phyloP scores from a whole-genome alignment of 2,797 vertebrate species.

The Zalophus californianus region DNA sequence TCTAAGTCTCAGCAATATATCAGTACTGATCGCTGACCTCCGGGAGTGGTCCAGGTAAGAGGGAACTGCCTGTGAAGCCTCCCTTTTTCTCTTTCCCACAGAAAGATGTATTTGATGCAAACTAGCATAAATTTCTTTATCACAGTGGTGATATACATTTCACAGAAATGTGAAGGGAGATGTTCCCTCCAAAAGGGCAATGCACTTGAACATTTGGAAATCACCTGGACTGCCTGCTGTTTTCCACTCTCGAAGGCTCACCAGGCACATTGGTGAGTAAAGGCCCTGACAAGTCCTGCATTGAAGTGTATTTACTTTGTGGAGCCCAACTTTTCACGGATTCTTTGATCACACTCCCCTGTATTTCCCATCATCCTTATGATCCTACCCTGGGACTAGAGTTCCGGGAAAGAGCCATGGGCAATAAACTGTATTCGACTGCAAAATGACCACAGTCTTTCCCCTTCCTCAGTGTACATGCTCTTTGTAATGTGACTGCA shows the following conservation, averaged over 20 bases:
- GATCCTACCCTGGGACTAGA: not conserved
- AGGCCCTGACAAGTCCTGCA: not conserved
- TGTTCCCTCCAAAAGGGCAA: not conserved
- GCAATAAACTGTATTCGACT: not conserved
- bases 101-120: not conserved
- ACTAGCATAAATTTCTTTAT: too few species aligned
- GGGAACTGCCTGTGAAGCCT: too few species aligned
- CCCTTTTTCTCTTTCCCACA: not conserved
- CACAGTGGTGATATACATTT: not conserved
- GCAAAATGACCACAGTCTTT: rapidly evolving
- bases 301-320: too few species aligned
- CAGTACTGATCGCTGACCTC: not conserved
- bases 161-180: not conserved
- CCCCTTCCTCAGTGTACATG: rapidly evolving
- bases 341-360: not conserved
- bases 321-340: not conserved
- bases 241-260: not conserved
- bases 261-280: not conserved
- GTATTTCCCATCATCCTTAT: not conserved
- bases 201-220: not conserved
- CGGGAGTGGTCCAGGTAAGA: not conserved
- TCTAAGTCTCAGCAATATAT: not conserved
- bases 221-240: not conserved
- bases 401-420: not conserved
- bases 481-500: not conserved